Evolutionary conservation across 2,797 vertebrate genomes (phyloP).

Genomic region (Sebastes wilsoni): DNA sequence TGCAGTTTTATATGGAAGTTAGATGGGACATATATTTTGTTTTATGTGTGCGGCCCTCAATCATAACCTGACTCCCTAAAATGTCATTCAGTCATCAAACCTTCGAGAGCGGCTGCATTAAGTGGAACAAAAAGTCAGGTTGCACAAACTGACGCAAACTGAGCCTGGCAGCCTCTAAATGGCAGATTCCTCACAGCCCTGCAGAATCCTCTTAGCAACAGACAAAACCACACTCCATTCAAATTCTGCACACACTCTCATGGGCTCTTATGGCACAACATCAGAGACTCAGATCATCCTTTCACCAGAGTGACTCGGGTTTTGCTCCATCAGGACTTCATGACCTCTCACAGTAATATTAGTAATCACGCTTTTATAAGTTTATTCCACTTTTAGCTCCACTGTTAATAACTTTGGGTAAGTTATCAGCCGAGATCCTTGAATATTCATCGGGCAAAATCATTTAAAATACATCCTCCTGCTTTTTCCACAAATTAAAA

Average conservation of each 20-base stretch:
- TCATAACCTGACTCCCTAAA: neutral
- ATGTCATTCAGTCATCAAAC: neutral
- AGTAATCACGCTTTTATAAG: neutral
- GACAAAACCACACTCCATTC: conserved; percentile 68
- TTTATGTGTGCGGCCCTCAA: neutral
- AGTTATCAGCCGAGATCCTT: neutral
- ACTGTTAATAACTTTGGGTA: neutral
- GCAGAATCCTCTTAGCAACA: conserved; percentile 70
- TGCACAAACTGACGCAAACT: conserved; percentile 3
- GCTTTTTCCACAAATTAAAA: neutral
- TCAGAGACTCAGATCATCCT: conserved; percentile 7
- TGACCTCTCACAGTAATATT: conserved; percentile 12
- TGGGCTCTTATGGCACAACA: neutral
- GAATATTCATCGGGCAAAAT: neutral
- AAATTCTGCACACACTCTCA: conserved; percentile 58
- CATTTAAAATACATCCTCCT: neutral
- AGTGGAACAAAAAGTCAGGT: conserved; percentile 16
- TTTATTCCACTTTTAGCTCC: neutral
- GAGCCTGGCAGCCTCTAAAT: neutral
- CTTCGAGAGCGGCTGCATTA: neutral
- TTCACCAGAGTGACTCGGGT: neutral
- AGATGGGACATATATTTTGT: neutral
- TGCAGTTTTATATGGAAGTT: neutral
- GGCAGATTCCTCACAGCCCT: conserved; percentile 64
- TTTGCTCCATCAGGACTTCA: neutral